phyloP scores from a whole-genome alignment of 2,113 vertebrate genomes.

The Campylorhamphus procurvoides region DNA sequence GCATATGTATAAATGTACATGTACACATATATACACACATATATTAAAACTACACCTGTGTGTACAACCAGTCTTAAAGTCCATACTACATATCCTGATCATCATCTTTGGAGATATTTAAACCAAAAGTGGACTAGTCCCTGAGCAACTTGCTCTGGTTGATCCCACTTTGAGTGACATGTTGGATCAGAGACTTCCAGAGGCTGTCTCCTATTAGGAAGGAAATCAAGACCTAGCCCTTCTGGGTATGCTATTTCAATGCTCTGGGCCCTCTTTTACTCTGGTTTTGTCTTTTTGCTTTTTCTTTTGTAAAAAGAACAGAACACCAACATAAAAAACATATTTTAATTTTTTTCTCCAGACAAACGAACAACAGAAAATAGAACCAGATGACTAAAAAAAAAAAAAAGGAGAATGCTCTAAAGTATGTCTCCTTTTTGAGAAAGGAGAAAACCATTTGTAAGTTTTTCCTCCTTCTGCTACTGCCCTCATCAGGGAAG shows the following conservation, averaged over 20 bases:
- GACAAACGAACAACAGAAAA: background rate
- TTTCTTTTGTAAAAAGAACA: background rate
- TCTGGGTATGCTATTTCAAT: background rate
- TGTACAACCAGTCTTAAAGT: background rate
- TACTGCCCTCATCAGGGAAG: background rate
- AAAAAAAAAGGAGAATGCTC: background rate
- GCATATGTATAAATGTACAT: fast-evolving
- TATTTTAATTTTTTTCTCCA: background rate
- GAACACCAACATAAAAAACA: background rate
- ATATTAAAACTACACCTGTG: background rate
- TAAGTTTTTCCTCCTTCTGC: background rate
- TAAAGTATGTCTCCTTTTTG: background rate
- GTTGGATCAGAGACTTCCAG: background rate
- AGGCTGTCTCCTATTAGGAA: background rate
- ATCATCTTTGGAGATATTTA: background rate
- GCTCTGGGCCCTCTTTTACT: background rate
- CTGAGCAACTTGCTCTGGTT: background rate
- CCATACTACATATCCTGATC: background rate
- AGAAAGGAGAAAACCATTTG: background rate
- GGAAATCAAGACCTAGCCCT: background rate
- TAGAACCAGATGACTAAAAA: background rate
- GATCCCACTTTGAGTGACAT: background rate
- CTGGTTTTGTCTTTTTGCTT: background rate
- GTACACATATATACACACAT: fast-evolving
- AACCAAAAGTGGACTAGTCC: background rate